Percentiles rank a stretch among this genome's conserved stretches.
Conservation (phyloP, 2,888 invertebrate genomes). For the Philereme transversata region DNA sequence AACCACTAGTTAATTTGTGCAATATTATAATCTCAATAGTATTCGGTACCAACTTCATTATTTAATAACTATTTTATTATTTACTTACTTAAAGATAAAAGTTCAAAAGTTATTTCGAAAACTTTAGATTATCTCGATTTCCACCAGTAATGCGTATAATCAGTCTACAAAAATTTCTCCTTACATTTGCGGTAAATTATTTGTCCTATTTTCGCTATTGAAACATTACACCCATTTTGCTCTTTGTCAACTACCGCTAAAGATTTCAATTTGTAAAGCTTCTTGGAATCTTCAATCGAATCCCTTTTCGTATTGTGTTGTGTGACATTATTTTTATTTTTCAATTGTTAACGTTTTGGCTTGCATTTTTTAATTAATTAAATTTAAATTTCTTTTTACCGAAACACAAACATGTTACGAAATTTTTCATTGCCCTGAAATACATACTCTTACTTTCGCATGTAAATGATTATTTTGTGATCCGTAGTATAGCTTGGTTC, state of each 20-base stretch:
- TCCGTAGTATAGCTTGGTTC: not conserved
- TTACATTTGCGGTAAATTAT: conserved; percentile 7
- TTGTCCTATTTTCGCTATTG: conserved; percentile 10
- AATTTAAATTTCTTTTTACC: too few relatives aligned
- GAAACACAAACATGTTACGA: not conserved
- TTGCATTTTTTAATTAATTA: too few relatives aligned
- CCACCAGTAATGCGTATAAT: not conserved
- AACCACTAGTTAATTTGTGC: too few relatives aligned
- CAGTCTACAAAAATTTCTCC: not conserved
- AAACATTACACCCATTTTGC: conserved; percentile 10
- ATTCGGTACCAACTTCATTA: too few relatives aligned
- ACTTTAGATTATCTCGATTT: not conserved
- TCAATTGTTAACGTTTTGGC: too few relatives aligned
- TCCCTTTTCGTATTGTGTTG: not conserved
- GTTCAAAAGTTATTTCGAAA: not conserved
- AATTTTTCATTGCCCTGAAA: not conserved
- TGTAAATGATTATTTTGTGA: not conserved
- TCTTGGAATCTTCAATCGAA: conserved; percentile 1
- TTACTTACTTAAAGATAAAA: not conserved
- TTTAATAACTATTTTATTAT: not conserved
- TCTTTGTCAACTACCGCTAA: conserved; percentile 9
- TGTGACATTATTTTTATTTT: too few relatives aligned
- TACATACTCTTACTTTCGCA: not conserved
- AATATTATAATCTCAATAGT: too few relatives aligned
- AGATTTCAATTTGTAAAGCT: conserved; percentile 13